Base-by-base conservation (phyloP, 92 coral and sea anemone species). In the Porites rus region DNA sequence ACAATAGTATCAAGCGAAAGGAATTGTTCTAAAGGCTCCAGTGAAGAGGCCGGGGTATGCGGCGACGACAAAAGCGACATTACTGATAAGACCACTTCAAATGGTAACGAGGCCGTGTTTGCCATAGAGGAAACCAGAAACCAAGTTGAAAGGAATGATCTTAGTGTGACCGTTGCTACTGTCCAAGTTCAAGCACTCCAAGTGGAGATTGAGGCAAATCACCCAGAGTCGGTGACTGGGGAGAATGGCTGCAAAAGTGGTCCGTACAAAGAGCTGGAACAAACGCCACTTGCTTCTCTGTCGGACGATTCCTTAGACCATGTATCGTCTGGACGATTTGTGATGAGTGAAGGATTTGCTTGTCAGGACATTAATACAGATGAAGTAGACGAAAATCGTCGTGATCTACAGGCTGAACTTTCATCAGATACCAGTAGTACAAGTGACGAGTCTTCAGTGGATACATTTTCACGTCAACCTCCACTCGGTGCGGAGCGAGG, bases 381-480 rank as follows among this genome's bases (percentile, higher is more conserved):
- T 3, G 69, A 71, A n/a, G 24, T 19, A 9, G 51, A 58, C 13
- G 65, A 81, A 11, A 65, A 52, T 10, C 63, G 62, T 25, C 71
- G 54, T 46, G 80, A 83, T 62, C 17, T 74, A 20, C 74, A 16
- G 13, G 87, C 80, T 50, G 87, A 83, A 50, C 28, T 74, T 53
- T 83, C 87, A 13, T 83, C 87, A 21, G 87, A 83, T n/a, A 73
- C 80, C 72, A 83, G 87, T 72, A 83, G 87, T 63, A 50, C 72
- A n/a, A 83, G 87, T 74, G 87, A 64, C 12, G 80, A 83, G 51
- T 66, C 64, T 28, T 50, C 72, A 17, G 18, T 73, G 28, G 87
- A 83, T 74, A n/a, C 66, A 10, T 73, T 83, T 51, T 83, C 51
- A 8, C 87, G 87, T 62, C 87, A 83, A 50, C 87, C 87, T 14